Evolutionary conservation across 2,113 vertebrate species (phyloP).

Genomic region (Piaya cayana): DNA sequence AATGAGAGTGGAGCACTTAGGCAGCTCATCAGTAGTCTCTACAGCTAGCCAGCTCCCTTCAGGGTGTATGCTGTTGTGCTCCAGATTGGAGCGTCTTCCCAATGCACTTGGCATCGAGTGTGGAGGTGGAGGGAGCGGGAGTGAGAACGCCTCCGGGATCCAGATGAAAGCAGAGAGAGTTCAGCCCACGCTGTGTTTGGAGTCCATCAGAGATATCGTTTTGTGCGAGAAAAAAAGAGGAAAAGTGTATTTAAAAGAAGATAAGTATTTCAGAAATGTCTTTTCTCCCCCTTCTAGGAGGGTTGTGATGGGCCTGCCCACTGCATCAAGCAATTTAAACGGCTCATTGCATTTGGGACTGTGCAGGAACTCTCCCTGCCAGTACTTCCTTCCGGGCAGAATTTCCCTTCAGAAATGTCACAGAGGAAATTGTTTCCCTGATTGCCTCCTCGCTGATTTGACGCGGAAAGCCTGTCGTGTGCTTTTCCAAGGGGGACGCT

Average conservation of each 20-base stretch:
- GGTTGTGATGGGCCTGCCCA: not conserved
- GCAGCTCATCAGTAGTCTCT: not conserved
- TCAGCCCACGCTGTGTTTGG: not conserved
- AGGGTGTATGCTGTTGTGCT: not conserved
- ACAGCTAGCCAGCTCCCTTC: not conserved
- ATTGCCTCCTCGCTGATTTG: not conserved
- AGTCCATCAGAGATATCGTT: not conserved
- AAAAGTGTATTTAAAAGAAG: not conserved
- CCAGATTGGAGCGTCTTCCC: not conserved
- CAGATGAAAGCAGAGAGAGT: not conserved
- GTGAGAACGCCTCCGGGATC: not conserved
- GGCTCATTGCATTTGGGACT: not conserved
- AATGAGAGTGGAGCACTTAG: not conserved
- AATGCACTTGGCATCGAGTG: rapidly evolving
- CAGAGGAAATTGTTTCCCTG: rapidly evolving
- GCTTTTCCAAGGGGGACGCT: not conserved
- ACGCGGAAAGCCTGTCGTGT: not conserved
- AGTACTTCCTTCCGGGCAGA: not conserved
- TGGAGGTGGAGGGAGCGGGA: not conserved
- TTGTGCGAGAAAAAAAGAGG: not conserved
- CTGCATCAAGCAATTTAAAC: rapidly evolving
- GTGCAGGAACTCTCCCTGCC: not conserved
- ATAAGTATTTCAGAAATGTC: not conserved
- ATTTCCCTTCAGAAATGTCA: not conserved
- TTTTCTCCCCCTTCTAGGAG: rapidly evolving